phyloP scores from a whole-genome alignment of 2,113 vertebrate species.

The Noturus placidus region DNA sequence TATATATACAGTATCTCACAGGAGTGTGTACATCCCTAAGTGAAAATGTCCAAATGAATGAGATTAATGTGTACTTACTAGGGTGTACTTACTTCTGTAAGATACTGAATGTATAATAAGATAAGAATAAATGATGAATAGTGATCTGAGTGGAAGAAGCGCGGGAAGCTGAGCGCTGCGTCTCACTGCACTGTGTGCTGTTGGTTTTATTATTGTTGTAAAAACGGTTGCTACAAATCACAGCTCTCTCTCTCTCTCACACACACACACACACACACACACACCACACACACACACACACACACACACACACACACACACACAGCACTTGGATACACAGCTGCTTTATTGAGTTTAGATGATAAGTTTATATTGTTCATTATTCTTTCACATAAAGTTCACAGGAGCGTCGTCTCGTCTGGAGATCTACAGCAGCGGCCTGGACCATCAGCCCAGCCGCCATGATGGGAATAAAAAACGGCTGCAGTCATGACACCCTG shows the following conservation, averaged over 20 bases:
- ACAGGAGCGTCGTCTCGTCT: neutral
- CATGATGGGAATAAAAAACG: neutral
- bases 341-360: slow-evolving; percentile 26
- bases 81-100: too few species aligned
- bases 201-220: neutral
- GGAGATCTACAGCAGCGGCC: neutral
- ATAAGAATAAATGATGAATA: neutral
- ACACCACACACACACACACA: slow-evolving; percentile 9
- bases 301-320: neutral
- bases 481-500: neutral
- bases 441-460: neutral
- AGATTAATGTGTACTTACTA: too few species aligned
- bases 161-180: neutral
- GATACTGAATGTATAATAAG: neutral
- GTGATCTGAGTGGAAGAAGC: neutral
- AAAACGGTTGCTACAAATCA: neutral
- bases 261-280: neutral
- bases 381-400: slow-evolving; percentile 10
- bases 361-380: slow-evolving; percentile 30
- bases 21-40: too few species aligned
- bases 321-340: neutral
- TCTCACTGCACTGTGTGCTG: neutral
- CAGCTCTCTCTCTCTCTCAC: neutral
- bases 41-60: too few species aligned
- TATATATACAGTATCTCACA: too few species aligned